phyloP scores from a whole-genome alignment of 2,888 invertebrate genomes.

The Arge pagana region DNA sequence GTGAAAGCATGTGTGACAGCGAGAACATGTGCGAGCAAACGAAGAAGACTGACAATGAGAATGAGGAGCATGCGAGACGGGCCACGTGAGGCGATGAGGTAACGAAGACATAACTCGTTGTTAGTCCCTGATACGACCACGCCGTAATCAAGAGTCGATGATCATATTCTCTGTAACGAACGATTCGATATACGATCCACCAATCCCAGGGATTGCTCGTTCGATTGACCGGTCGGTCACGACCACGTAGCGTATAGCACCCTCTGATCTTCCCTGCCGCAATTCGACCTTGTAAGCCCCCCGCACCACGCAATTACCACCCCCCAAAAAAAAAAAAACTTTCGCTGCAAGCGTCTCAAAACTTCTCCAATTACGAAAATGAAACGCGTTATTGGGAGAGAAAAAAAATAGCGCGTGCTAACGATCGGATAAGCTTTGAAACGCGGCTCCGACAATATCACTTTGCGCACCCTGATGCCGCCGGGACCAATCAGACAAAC shows the following conservation, averaged over 20 bases:
- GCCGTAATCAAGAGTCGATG: constrained; percentile 18
- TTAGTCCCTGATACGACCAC: constrained; percentile 14
- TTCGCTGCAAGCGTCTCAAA: too few relatives aligned
- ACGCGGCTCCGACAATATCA: constrained; percentile 32
- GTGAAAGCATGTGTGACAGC: background rate
- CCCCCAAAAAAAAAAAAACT: constrained; percentile 26
- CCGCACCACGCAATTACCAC: constrained; percentile 31
- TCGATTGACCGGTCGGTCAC: constrained; percentile 21
- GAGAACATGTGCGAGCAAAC: background rate
- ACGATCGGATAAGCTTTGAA: constrained; percentile 22
- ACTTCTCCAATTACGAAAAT: too few relatives aligned
- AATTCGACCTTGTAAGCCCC: constrained; percentile 15
- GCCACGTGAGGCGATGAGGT: constrained; percentile 9
- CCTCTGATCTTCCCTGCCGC: constrained; percentile 1
- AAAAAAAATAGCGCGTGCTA: constrained; percentile 7
- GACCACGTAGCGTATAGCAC: constrained; percentile 19
- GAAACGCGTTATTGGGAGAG: background rate
- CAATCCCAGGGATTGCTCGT: constrained; percentile 25
- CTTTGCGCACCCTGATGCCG: constrained; percentile 48
- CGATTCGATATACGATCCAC: constrained; percentile 36
- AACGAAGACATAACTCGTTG: constrained; percentile 3
- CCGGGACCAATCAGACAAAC: constrained; percentile 55
- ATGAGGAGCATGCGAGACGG: constrained; percentile 14
- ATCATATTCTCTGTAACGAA: constrained; percentile 26
- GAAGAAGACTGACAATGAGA: constrained; percentile 18